Evolutionary conservation across 2,888 invertebrate species (phyloP), one percentile per base, ranked within the genome.

Genomic region (Caenorhabditis virilis): DNA sequence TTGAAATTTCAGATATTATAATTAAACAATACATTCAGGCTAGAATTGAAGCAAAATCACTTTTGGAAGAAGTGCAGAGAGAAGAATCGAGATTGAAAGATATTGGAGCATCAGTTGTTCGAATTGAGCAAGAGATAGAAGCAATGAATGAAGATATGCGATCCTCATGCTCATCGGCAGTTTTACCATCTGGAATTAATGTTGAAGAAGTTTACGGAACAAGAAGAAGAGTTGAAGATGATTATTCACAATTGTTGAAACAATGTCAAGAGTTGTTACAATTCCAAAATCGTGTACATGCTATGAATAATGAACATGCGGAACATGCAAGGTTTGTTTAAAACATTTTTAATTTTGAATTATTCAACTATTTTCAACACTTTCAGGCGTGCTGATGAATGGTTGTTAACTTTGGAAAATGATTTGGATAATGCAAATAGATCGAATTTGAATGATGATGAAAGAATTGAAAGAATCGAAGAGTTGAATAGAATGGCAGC

Each of bases 271-370:
- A 76, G 33, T 52, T 76, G 45, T 50, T 62, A 20, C 64, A 65
- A 25, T 76, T 72, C 67, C 76, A 76, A 54, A 68, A 74, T 47
- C 22, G 69, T 15, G 59, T 76, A 2, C 51, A 58, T 22, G 58
- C 61, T 20, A 67, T 74, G 26, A 72, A 66, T 22, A 68, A 66
- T 42, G 69, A 76, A 42, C 60, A 66, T n/a, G 52, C 55, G 7
- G 69, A 68, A 25, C 59, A 62, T 18, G 62, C 58, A 1, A 18
- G 54, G 35, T n/a, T n/a, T n/a, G n/a, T n/a, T n/a, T n/a, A n/a
- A n/a, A n/a, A n/a, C n/a, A n/a, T n/a, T n/a, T n/a, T n/a, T n/a
- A n/a, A n/a, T n/a, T n/a, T n/a, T n/a, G n/a, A n/a, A n/a, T 30
- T 30, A 30, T 30, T 30, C 30, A 30, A 30, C 30, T 30, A 30